Evolutionary conservation across 1,140 invertebrate genomes (phyloP).

Genomic region (Bombus waltoni): DNA sequence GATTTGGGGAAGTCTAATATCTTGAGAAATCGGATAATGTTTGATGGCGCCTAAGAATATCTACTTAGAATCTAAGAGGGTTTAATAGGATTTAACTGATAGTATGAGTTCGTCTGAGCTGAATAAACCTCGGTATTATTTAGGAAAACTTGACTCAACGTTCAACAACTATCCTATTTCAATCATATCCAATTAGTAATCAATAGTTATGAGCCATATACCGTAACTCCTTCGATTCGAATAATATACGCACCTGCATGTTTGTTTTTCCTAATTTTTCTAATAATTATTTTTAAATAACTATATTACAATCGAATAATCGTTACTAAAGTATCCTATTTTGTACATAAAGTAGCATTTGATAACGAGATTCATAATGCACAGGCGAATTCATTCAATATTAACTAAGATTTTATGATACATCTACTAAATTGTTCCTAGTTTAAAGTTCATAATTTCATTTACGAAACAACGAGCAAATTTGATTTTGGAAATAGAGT

Average conservation of each 20-base stretch:
- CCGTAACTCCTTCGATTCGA: no score
- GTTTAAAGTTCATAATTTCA: not conserved
- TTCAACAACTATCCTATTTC: not conserved
- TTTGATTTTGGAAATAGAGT: not conserved
- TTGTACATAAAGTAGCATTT: not conserved
- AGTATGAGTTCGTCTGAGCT: not conserved
- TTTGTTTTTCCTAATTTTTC: no score
- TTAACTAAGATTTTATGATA: not conserved
- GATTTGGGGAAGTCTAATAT: not conserved
- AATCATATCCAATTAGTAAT: not conserved
- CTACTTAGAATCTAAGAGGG: slow-evolving; percentile 1
- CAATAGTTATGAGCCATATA: no score
- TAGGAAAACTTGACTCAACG: not conserved
- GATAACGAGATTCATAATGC: no score
- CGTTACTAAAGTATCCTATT: not conserved
- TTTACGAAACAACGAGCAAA: not conserved
- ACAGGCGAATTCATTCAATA: not conserved
- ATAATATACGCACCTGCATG: no score
- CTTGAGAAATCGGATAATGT: not conserved
- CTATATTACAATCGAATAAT: not conserved
- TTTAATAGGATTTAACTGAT: not conserved
- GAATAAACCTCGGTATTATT: not conserved
- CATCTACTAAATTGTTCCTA: not conserved
- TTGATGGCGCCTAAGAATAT: not conserved
- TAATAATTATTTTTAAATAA: no score